Evolutionary conservation across 2,888 invertebrate species (phyloP), one percentile per base, ranked within the genome.

Genomic region (Incurvaria masculella): DNA sequence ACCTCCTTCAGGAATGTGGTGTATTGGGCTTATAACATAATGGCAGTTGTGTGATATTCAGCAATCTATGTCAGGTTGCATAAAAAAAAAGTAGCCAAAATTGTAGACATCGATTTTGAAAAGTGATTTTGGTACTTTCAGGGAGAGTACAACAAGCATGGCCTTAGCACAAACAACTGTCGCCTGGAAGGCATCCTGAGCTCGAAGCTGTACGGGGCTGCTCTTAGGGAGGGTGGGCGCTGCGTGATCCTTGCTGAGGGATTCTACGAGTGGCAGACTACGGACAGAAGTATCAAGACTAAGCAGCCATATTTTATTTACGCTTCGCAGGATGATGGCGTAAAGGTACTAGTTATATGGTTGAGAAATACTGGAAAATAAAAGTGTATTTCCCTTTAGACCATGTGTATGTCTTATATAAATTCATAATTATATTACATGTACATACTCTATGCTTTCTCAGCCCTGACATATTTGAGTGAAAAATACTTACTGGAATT

Each of bases 161-260:
- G 83, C 10, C 69, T 88, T 27, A 85, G 86, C 33, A 91, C 90
- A 33, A 90, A 89, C 60, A 93, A 93, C 62, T 89, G 89, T 55
- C 80, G 91, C 1, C 61, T 89, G 40, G 93, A 93, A 66, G 82
- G 81, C 46, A 75, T 92, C 56, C 65, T 76, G 46, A 73, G 72
- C n/a, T 91, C 91, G 6, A 86, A 83, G 56, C 70, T 91, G 1
- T 94, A 87, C 63, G 79, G 78, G 45, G 79, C 81, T 1, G 81
- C 88, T 14, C 73, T 93, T 46, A 72, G 69, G 41, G 80, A 81
- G 55, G 90, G 91, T 10, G 83, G 85, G 53, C 81, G 92, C 55
- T 94, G 94, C 71, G 81, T 91, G 6, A 76, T 93, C 20, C 61
- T 91, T 11, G 86, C 85, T 52, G 91, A 93, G 69, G 93, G 94